Percentiles rank a stretch among this genome's conserved stretches.
Evolutionary conservation across 2,797 vertebrate species (phyloP).

Genomic region (Acestrorhynchus altus): DNA sequence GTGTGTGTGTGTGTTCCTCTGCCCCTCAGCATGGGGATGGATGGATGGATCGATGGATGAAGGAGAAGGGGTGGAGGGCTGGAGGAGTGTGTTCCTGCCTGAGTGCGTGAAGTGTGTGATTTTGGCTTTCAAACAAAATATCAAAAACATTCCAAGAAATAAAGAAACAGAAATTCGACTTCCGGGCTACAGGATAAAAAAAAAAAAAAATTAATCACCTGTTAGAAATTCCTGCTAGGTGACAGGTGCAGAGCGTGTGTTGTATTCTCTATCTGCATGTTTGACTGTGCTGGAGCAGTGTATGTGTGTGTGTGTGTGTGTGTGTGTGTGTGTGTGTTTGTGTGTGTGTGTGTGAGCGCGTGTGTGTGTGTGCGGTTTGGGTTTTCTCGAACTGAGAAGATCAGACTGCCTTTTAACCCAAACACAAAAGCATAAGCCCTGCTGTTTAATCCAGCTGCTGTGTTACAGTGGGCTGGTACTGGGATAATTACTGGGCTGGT

Average conservation of each 20-base stretch:
- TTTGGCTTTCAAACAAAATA: constrained; percentile 37
- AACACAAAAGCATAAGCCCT: no score
- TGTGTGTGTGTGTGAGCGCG: not conserved
- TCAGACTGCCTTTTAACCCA: no score
- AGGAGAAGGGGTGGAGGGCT: constrained; percentile 12
- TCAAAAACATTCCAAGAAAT: not conserved
- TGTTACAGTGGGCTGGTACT: no score
- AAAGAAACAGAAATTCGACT: not conserved
- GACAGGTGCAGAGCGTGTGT: not conserved
- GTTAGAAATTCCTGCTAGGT: constrained; percentile 19
- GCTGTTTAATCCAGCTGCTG: no score
- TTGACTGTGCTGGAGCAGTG: constrained; percentile 7
- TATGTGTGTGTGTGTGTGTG: constrained; percentile 13
- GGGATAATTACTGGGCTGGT: no score
- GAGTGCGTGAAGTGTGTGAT: constrained; percentile 40
- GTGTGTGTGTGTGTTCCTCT: constrained; percentile 24
- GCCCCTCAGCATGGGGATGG: constrained; percentile 10
- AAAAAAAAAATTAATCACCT: constrained; percentile 1
- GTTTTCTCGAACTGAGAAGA: no score
- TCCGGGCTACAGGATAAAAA: not conserved
- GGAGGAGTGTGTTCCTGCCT: constrained; percentile 32
- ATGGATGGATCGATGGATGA: not conserved
- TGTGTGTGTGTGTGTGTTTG: not conserved
- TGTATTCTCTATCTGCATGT: constrained; percentile 7
- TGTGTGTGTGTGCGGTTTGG: not conserved